A percentile compares a stretch with the other conserved stretches of the same genome.
phyloP scores from a whole-genome alignment of 1,140 invertebrate genomes.

The Zaprionus gabonicus region DNA sequence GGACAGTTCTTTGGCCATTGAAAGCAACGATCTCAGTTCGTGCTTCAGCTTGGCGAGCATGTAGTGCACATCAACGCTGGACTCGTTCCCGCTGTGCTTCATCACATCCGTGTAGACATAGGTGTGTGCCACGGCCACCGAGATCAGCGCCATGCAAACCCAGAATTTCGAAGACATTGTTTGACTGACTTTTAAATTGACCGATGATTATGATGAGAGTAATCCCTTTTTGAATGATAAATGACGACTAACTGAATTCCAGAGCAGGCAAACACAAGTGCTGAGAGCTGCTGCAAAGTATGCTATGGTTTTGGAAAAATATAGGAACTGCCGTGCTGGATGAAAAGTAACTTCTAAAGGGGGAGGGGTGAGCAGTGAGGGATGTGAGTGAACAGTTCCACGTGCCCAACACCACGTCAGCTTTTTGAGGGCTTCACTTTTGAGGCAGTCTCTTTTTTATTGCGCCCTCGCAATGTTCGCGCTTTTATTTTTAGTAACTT shows the following conservation, averaged over 20 bases:
- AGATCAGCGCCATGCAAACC: constrained; percentile 10
- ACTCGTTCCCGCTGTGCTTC: not conserved
- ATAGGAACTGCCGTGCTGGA: too few species aligned
- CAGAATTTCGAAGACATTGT: constrained; percentile 34
- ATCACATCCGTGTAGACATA: constrained; percentile 18
- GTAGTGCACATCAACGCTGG: not conserved
- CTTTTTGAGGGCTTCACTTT: constrained; percentile 1
- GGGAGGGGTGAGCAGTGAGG: too few species aligned
- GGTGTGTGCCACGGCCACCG: constrained; percentile 12
- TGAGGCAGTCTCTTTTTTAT: constrained; percentile 12
- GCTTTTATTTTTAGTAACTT: constrained; percentile 69
- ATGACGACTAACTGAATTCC: constrained; percentile 18
- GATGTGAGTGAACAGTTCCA: too few species aligned
- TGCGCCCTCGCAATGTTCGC: constrained; percentile 26
- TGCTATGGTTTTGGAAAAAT: constrained; percentile 7
- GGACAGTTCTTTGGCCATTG: not conserved
- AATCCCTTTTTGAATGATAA: constrained; percentile 2
- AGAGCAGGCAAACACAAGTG: not conserved
- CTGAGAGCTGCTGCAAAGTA: constrained; percentile 20
- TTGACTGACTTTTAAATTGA: not conserved
- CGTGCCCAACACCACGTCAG: not conserved
- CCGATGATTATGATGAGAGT: too few species aligned
- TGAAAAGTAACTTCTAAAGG: too few species aligned
- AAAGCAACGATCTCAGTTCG: constrained; percentile 11
- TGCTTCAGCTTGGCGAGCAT: not conserved